These are phyloP conservation scores for Drosophila seguyi DNA, from an alignment of 1,140 invertebrate species.

Conservation along the genomic window DNA sequence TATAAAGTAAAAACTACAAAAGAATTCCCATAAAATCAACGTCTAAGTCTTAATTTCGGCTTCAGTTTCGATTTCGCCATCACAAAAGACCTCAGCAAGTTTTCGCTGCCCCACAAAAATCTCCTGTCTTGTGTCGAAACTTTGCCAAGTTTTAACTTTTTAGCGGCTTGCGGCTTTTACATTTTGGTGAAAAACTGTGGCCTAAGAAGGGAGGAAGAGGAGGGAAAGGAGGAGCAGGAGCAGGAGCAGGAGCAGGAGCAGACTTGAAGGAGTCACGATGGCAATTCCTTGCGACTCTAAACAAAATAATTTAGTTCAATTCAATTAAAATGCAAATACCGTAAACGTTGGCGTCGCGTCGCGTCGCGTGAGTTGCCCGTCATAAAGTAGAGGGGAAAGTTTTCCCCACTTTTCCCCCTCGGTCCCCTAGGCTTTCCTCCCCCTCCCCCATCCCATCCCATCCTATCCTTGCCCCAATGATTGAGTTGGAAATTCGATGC, in stretches of 20 bases:
- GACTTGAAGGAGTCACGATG: no score
- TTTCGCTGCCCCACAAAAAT: conserved; percentile 1
- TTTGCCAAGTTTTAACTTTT: conserved; percentile 34
- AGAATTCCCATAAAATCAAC: neutral
- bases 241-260: neutral
- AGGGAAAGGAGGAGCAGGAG: neutral
- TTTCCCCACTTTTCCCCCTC: conserved; percentile 3
- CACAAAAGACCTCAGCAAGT: conserved; percentile 10
- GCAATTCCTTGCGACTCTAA: conserved; percentile 46
- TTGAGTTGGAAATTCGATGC: conserved; percentile 73
- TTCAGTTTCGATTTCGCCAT: conserved; percentile 17
- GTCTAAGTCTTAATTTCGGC: conserved; percentile 13
- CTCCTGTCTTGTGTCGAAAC: conserved; percentile 31
- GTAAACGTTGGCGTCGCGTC: conserved; percentile 41
- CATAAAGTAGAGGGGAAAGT: conserved; percentile 26
- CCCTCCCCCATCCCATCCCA: no score
- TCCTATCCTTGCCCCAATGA: conserved; percentile 25
- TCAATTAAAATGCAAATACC: conserved; percentile 81
- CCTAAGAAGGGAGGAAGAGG: neutral
- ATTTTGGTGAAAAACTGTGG: conserved; percentile 31
- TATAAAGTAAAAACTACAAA: neutral
- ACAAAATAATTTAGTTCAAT: conserved; percentile 77
- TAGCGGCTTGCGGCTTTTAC: conserved; percentile 48
- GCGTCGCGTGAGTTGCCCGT: conserved; percentile 38
- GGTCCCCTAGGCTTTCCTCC: neutral